These are phyloP conservation scores for Drosophila eugracilis DNA, from an alignment of 1,140 invertebrate species.

Conservation along the genomic window DNA sequence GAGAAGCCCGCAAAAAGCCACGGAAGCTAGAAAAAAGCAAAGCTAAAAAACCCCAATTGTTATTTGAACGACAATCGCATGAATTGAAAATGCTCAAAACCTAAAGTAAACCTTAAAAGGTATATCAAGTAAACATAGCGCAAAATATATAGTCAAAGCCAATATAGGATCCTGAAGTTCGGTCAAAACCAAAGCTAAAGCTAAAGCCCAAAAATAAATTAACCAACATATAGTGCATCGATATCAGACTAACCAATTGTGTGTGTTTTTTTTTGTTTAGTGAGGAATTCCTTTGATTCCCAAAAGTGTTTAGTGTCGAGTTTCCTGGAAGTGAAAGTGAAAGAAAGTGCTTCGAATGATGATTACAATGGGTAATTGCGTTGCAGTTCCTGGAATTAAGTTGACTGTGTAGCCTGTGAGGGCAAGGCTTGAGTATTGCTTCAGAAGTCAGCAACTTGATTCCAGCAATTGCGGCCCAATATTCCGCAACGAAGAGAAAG, in stretches of 20 bases:
- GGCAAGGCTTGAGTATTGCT: conserved; percentile 75
- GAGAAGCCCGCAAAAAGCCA: conserved; percentile 21
- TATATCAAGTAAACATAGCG: conserved; percentile 53
- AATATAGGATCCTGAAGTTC: conserved; percentile 40
- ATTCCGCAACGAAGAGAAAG: conserved; percentile 17
- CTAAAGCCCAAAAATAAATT: conserved; percentile 31
- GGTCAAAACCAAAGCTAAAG: conserved; percentile 68
- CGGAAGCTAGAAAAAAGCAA: conserved; percentile 34
- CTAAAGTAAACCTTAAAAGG: conserved; percentile 25
- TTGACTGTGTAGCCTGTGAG: conserved; percentile 84
- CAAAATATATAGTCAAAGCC: conserved; percentile 63
- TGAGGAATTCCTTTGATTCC: conserved; percentile 7
- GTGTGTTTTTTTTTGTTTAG: conserved; percentile 14
- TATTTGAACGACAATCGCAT: conserved; percentile 75
- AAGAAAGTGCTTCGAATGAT: conserved; percentile 18
- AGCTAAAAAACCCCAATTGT: conserved; percentile 36
- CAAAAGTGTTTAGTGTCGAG: conserved; percentile 27
- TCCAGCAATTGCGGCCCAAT: conserved; percentile 83
- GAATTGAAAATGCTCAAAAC: conserved; percentile 71
- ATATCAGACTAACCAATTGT: conserved; percentile 40
- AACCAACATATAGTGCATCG: conserved; percentile 51
- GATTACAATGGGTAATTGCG: conserved; percentile 49
- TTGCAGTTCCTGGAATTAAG: conserved; percentile 85
- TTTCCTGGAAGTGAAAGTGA: neutral
- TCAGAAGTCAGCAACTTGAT: conserved; percentile 85